Conservation (phyloP, 2,113 vertebrate species). For the Motacilla tschutschensis region DNA sequence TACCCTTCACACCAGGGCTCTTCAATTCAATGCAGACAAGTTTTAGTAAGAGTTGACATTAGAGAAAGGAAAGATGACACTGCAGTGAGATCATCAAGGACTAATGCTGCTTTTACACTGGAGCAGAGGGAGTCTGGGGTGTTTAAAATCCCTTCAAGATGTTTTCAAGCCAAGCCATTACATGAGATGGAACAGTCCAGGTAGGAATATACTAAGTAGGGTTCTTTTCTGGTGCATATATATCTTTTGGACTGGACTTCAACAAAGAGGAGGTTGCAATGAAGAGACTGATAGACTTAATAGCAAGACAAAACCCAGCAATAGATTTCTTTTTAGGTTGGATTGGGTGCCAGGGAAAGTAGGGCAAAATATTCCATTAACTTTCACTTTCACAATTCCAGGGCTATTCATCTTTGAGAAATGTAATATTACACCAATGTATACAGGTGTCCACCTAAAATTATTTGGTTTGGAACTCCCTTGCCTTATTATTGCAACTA, state of each 20-base stretch:
- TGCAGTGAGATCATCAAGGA: background rate
- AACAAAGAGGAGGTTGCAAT: background rate
- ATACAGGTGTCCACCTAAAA: background rate
- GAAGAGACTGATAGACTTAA: background rate
- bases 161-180: background rate
- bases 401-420: background rate
- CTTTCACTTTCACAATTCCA: background rate
- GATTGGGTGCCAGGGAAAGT: background rate
- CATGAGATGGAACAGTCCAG: background rate
- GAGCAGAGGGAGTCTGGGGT: background rate
- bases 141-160: background rate
- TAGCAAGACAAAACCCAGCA: background rate
- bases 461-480: background rate
- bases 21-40: background rate
- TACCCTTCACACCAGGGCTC: background rate
- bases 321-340: background rate
- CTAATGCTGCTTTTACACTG: background rate
- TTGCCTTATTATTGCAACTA: background rate
- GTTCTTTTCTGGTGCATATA: background rate
- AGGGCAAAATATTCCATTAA: conserved; percentile 17
- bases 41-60: background rate
- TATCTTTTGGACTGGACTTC: background rate
- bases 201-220: background rate
- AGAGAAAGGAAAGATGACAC: background rate
- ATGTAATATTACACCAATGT: background rate